These are phyloP conservation scores for Deilephila porcellus DNA, from an alignment of 2,888 invertebrate genomes.

Conservation along the genomic window DNA sequence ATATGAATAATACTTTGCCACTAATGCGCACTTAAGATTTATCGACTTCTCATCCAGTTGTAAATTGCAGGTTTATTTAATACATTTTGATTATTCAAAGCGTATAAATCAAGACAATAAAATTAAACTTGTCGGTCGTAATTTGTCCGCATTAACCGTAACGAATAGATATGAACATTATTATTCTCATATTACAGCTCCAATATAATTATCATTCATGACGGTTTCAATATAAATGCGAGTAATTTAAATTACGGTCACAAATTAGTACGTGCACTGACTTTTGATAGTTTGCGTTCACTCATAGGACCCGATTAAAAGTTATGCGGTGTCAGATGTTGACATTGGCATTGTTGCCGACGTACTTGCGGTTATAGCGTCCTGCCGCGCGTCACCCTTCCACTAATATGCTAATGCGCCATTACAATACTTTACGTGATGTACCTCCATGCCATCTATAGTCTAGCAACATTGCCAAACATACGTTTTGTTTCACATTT, in stretches of 20 bases:
- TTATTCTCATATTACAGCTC: constrained; percentile 46
- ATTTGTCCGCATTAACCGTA: constrained; percentile 40
- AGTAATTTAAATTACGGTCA: constrained; percentile 49
- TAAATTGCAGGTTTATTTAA: constrained; percentile 21
- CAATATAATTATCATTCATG: constrained; percentile 50
- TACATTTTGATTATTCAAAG: constrained; percentile 29
- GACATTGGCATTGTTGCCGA: constrained; percentile 8
- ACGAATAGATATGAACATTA: constrained; percentile 44
- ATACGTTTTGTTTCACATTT: not conserved
- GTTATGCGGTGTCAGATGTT: constrained; percentile 5
- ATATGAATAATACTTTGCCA: constrained; percentile 15
- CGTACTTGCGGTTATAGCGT: not conserved
- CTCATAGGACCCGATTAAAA: constrained; percentile 9
- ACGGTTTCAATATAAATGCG: constrained; percentile 47
- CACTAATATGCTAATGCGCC: not conserved
- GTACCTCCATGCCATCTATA: not conserved
- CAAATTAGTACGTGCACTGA: constrained; percentile 45
- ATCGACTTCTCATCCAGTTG: constrained; percentile 13
- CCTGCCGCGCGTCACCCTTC: not conserved
- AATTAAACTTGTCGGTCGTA: constrained; percentile 30
- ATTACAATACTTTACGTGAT: constrained; percentile 9
- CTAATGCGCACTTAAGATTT: constrained; percentile 24
- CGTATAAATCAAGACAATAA: constrained; percentile 29
- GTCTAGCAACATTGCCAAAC: not conserved
- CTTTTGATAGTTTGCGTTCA: constrained; percentile 9